A percentile compares a stretch with the other conserved stretches of the same genome.
These are phyloP conservation scores for Cichladusa arquata DNA, from an alignment of 2,113 vertebrate genomes.

Conservation along the genomic window DNA sequence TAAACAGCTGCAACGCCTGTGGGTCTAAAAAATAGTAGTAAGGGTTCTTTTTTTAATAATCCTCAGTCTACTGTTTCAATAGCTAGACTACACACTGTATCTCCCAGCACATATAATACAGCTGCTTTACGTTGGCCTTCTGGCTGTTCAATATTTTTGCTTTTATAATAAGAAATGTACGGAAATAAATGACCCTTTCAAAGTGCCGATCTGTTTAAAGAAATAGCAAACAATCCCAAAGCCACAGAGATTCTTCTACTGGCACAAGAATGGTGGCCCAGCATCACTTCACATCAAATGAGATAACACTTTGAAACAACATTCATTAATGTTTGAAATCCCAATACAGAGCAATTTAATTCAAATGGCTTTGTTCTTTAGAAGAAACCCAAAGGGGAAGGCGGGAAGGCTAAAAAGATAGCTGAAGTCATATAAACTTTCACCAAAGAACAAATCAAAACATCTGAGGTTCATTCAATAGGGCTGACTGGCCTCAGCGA, in stretches of 20 bases:
- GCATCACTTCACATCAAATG: slow-evolving; percentile 39
- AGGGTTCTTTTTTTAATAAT: slow-evolving; percentile 21
- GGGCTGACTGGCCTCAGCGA: slow-evolving; percentile 20
- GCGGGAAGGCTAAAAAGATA: slow-evolving; percentile 42
- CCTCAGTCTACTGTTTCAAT: slow-evolving; percentile 26
- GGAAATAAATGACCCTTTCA: slow-evolving; percentile 52
- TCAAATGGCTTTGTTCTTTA: slow-evolving; percentile 67
- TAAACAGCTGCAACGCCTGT: background rate
- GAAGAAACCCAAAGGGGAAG: slow-evolving; percentile 21
- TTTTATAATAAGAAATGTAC: slow-evolving; percentile 43
- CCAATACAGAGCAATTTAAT: slow-evolving; percentile 56
- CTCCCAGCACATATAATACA: background rate
- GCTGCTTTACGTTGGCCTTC: slow-evolving; percentile 31
- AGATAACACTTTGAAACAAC: slow-evolving; percentile 64
- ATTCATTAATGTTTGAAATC: slow-evolving; percentile 61
- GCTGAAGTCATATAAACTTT: slow-evolving; percentile 59
- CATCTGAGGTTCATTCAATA: slow-evolving; percentile 50
- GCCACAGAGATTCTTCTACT: slow-evolving; percentile 36
- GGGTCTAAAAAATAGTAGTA: background rate
- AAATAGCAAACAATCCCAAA: slow-evolving; percentile 55
- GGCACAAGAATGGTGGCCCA: slow-evolving; percentile 2
- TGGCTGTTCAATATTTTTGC: slow-evolving; percentile 44
- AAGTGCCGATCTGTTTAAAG: slow-evolving; percentile 34
- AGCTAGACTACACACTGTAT: slow-evolving; percentile 21
- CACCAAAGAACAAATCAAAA: slow-evolving; percentile 70